phyloP scores from a whole-genome alignment of 2,797 vertebrate genomes.

The Brachymystax lenok region DNA sequence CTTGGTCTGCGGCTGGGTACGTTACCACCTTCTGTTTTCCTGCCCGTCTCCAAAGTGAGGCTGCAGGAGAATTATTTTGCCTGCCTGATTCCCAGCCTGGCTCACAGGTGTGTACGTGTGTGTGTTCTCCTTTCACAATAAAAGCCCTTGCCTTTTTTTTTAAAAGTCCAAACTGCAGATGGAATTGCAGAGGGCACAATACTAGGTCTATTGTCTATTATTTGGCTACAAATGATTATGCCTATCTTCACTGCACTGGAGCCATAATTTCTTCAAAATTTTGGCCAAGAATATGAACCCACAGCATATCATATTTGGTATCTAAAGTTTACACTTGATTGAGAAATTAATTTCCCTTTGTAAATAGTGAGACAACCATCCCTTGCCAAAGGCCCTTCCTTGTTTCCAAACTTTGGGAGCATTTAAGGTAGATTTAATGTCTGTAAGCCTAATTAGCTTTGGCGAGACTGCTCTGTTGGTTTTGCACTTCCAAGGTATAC shows the following conservation, averaged over 20 bases:
- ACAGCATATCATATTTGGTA: not conserved
- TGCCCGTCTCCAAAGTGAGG: not conserved
- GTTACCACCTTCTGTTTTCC: not conserved
- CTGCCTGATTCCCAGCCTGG: not conserved
- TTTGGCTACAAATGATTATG: not conserved
- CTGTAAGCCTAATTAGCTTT: constrained; percentile 2
- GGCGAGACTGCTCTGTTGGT: not conserved
- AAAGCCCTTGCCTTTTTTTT: not conserved
- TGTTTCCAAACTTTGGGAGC: not conserved
- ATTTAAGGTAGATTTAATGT: constrained; percentile 1
- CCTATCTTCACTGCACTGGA: not conserved
- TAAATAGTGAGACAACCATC: not conserved
- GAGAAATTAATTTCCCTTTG: not conserved
- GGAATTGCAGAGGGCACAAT: not conserved
- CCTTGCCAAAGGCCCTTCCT: not conserved
- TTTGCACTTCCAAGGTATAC: not conserved
- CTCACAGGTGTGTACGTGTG: not conserved
- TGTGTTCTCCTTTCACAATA: not conserved
- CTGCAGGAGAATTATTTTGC: not conserved
- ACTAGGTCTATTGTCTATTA: not conserved
- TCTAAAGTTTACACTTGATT: not conserved
- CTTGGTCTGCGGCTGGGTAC: not conserved
- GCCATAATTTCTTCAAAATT: not conserved
- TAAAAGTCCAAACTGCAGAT: not conserved
- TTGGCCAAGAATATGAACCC: not conserved